Evolutionary conservation across 92 coral and sea anemone genomes (phyloP), one percentile per base, ranked within the genome.

Genomic region (Porites cylindrica): DNA sequence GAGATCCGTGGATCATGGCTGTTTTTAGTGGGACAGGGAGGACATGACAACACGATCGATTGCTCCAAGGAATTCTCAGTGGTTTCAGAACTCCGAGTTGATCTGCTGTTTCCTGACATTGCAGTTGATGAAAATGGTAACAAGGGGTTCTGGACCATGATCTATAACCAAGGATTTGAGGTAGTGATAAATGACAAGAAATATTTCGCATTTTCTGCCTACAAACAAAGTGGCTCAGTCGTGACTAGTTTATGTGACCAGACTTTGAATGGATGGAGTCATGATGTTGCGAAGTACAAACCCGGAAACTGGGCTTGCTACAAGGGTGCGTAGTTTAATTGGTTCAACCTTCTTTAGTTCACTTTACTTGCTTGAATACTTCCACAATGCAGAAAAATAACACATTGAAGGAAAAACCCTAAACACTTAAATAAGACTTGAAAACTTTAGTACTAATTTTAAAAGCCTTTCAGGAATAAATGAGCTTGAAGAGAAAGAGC

Each of bases 81-180:
- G 50, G 93, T 80, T 19, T 47, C 88, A 19, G 68, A 86, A 70
- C 53, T 83, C 23, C 69, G 84, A 70, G 74, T 93, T 8, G 81
- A 71, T 29, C 85, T 93, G 75, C 29, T 90, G 47, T 93, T 93
- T 75, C 96, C 96, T 1, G 96, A 93, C 71, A 13, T 90, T 16
- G 96, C 93, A 21, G 74, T 93, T 0, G 96, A 90, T 72, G 65
- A 51, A 11, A 80, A 73, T 3, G 93, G 91, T 26, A 90, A 90
- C 65, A 23, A 38, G 21, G 96, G 96, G 12, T 93, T 90, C 64
- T 93, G 96, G 96, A 93, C 96, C 29, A 73, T 93, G 93, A 93
- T 93, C 17, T 93, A 93, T 79, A 93, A 93, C 72, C 96, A 93
- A 71, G 96, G 96, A 4, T 93, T 93, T 53, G 96, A 93, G 59